Conservation (phyloP, 2,888 invertebrate genomes). For the Leptinotarsa haldemani region DNA sequence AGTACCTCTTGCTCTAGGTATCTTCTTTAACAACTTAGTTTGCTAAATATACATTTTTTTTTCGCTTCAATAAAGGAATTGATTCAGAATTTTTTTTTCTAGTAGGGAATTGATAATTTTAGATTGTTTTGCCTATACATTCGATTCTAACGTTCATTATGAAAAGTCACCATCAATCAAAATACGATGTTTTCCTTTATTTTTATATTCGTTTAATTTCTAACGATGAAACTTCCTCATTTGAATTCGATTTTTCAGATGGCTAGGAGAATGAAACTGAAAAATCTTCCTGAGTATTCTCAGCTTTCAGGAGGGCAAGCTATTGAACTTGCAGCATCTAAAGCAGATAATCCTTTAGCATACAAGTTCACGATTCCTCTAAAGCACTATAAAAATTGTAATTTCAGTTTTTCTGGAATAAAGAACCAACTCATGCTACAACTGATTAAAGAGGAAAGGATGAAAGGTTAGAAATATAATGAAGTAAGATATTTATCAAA, state of each 20-base stretch:
- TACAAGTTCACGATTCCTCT: constrained; percentile 78
- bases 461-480: constrained; percentile 63
- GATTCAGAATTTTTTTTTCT: too few relatives aligned
- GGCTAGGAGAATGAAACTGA: constrained; percentile 85
- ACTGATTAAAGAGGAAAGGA: constrained; percentile 71
- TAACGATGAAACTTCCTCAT: not conserved
- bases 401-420: constrained; percentile 91
- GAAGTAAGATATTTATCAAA: not conserved
- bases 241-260: constrained; percentile 65
- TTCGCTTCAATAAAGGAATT: too few relatives aligned
- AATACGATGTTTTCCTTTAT: too few relatives aligned
- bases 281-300: constrained; percentile 80
- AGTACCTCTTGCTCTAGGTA: too few relatives aligned
- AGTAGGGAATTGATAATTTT: too few relatives aligned
- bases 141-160: too few relatives aligned
- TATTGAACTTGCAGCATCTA: constrained; percentile 82
- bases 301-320: constrained; percentile 85
- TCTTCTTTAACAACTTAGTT: too few relatives aligned
- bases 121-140: too few relatives aligned
- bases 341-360: constrained; percentile 72
- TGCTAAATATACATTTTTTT: too few relatives aligned
- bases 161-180: too few relatives aligned
- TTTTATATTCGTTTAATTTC: too few relatives aligned
- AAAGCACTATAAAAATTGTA: constrained; percentile 78
- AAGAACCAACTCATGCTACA: constrained; percentile 72